Evolutionary conservation across 2,113 vertebrate genomes (phyloP), one percentile per base, ranked within the genome.

Genomic region (Mus pahari): DNA sequence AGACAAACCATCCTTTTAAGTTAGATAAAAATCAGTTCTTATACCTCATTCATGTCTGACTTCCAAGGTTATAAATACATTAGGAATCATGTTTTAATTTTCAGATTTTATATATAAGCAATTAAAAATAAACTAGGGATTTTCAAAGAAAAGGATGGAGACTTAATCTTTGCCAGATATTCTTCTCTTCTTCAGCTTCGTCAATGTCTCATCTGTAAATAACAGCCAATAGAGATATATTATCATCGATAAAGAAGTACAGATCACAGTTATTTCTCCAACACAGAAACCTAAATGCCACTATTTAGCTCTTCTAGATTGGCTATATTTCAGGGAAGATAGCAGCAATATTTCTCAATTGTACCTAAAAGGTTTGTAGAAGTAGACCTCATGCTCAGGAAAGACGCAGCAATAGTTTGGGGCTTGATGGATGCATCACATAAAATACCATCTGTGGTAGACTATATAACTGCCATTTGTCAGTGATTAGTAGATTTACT

Each of bases 401-500:
- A 73, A 92, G 17, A 92, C 48, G 78, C 68, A 86, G 24, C 79
- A 83, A 96, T 71, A 28, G 39, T 60, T 81, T 73, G 83, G 14
- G 39, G 90, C 88, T 68, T 89, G 89, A 97, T 91, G 24, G 50
- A 95, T 96, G 10, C 3, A 86, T 60, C 82, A 92, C 62, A 89
- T 95, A 92, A 92, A 94, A 93, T 8, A 48, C 50, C 66, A 91
- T 86, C 53, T 39, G 22, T 73, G 83, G 89, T 62, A 78, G 39
- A 82, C 28, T 58, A 45, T 64, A 82, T 66, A 92, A 94, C 86
- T 91, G 82, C 24, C 53, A 78, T 48, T 86, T 77, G 86, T 93
- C 93, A 89, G 60, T 33, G 77, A 96, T 96, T 96, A 96, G 24
- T 36, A 81, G 75, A 96, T 91, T 78, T 92, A 91, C 66, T 20